A percentile compares a stretch with the other conserved stretches of the same genome.
These are phyloP conservation scores for Acropora yongei DNA, from an alignment of 64 coral and sea anemone genomes.

Conservation along the genomic window DNA sequence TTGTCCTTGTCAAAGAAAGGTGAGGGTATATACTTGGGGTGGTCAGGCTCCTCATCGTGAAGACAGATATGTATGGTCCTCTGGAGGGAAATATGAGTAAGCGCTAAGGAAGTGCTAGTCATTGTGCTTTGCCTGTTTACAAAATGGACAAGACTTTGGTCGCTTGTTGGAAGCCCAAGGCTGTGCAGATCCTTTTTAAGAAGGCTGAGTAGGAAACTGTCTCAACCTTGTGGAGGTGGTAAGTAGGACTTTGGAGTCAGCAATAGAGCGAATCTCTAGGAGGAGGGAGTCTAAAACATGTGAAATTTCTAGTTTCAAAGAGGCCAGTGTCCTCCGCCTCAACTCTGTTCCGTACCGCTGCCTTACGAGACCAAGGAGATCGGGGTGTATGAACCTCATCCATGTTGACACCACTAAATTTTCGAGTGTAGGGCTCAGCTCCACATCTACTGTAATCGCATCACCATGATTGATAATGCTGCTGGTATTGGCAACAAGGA, in stretches of 20 bases:
- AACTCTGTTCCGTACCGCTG: slow-evolving; percentile 24
- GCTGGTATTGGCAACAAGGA: not conserved
- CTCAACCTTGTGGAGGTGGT: not conserved
- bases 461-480: slow-evolving; percentile 18
- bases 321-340: slow-evolving; percentile 23
- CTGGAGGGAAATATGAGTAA: slow-evolving; percentile 19
- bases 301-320: slow-evolving; percentile 32
- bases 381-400: slow-evolving; percentile 3
- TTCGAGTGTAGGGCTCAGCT: slow-evolving; percentile 11
- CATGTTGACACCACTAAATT: slow-evolving; percentile 41
- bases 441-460: not conserved
- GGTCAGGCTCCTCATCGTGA: not conserved
- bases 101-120: slow-evolving; percentile 27
- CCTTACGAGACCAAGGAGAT: slow-evolving; percentile 23
- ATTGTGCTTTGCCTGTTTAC: slow-evolving; percentile 24
- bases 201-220: not conserved
- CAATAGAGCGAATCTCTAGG: not conserved
- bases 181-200: not conserved
- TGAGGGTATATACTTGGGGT: not conserved
- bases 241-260: slow-evolving; percentile 1
- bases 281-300: slow-evolving; percentile 25
- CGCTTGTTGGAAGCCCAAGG: not conserved
- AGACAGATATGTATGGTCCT: not conserved
- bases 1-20: not conserved
- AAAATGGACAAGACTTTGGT: slow-evolving; percentile 10